These are phyloP conservation scores for Caranx melampygus DNA, from an alignment of 2,113 vertebrate species.

Conservation along the genomic window DNA sequence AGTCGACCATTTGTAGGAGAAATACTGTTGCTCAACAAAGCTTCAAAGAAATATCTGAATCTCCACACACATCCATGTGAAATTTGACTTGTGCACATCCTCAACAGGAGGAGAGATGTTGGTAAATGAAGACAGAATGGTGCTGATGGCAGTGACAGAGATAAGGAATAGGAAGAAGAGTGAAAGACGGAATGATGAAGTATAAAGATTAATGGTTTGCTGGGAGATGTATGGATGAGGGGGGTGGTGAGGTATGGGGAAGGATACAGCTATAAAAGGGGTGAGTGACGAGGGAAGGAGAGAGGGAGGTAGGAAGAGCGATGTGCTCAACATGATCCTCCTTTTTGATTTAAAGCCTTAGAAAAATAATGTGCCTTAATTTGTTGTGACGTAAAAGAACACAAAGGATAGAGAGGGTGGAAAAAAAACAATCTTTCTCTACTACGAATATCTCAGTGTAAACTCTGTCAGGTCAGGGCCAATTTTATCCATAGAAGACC, in stretches of 20 bases:
- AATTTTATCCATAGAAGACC: background rate
- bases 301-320: background rate
- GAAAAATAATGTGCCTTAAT: slow-evolving; percentile 17
- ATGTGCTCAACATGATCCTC: background rate
- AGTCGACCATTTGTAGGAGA: background rate
- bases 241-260: slow-evolving; percentile 6
- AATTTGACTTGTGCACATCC: slow-evolving; percentile 3
- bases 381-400: background rate
- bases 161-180: slow-evolving; percentile 24
- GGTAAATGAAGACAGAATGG: slow-evolving; percentile 38
- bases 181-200: slow-evolving; percentile 48
- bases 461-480: background rate
- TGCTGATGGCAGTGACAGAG: slow-evolving; percentile 32
- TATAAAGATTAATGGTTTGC: slow-evolving; percentile 64
- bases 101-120: slow-evolving; percentile 1
- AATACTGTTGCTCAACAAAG: background rate
- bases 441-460: background rate
- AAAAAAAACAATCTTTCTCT: too few species aligned
- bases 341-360: background rate
- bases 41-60: slow-evolving; percentile 6
- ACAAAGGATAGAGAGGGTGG: background rate
- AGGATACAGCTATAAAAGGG: slow-evolving; percentile 10
- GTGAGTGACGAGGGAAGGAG: background rate
- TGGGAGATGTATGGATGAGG: slow-evolving; percentile 28
- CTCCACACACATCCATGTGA: background rate